phyloP scores from a whole-genome alignment of 2,888 invertebrate genomes.

The Bruchidius siliquastri region DNA sequence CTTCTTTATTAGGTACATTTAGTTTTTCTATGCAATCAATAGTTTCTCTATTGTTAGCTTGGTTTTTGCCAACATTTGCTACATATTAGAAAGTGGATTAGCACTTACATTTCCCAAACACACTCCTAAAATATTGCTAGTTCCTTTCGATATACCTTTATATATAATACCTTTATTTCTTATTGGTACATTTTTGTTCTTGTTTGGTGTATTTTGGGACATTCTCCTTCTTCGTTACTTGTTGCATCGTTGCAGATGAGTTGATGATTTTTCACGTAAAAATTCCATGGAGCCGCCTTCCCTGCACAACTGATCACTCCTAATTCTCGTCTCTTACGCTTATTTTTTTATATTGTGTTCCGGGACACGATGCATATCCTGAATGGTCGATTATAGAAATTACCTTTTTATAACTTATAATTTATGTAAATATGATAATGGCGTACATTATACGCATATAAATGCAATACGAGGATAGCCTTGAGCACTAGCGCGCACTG shows the following conservation, averaged over 20 bases:
- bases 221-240: no score
- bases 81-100: no score
- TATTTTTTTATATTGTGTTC: not conserved
- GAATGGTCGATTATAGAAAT: constrained; percentile 42
- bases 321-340: not conserved
- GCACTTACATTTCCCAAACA: no score
- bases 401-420: constrained; percentile 42
- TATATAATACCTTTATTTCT: no score
- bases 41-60: no score
- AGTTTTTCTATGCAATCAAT: no score
- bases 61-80: no score
- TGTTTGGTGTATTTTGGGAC: no score
- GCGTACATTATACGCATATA: constrained; percentile 38
- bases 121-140: no score
- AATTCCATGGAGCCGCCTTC: not conserved
- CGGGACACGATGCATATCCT: constrained; percentile 73
- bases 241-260: not conserved
- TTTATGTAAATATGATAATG: constrained; percentile 49
- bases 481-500: constrained; percentile 29
- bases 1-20: no score
- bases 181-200: no score
- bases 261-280: not conserved
- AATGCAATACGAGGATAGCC: constrained; percentile 36
- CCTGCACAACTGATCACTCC: not conserved
- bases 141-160: no score